Evolutionary conservation across 2,888 invertebrate genomes (phyloP), one percentile per base, ranked within the genome.

Genomic region (Dynastes grantii): DNA sequence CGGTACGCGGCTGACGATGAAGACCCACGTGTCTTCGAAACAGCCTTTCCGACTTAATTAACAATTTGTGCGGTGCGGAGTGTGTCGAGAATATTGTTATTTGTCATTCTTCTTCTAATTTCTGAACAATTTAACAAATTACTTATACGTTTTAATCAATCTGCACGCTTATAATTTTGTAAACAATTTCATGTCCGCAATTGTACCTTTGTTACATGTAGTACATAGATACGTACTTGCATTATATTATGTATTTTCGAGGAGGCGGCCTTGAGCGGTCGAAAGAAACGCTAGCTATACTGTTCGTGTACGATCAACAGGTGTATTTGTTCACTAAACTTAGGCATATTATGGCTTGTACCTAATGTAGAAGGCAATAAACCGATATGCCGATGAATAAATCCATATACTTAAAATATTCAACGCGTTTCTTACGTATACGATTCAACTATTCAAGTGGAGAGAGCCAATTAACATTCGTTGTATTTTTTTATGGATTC

Each of bases 281-380:
- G 55, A 22, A 55, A 55, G 22, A 55, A 22, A 16, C 8, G n/a
- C 22, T 16, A 16, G 8, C 8, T 55, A 22, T n/a, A 55, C 16
- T 13, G 29, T 63, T 32, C 63, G 27, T 63, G 11, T 49, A 22
- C 22, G 67, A 29, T 37, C 67, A 67, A 67, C 67, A 67, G 67
- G 67, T 67, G 67, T 67, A 63, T 63, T 63, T 63, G 63, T 11
- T 63, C 29, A 63, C 63, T 63, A 63, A 63, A 63, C 63, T 63
- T 63, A 63, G 63, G 32, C 27, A 29, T 29, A 32, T 63, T 27
- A 55, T 55, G n/a, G 55, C 55, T 13, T 58, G 63, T 63, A 63
- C 29, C 63, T 63, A 63, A 63, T 63, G 63, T 37, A 58, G 55
- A 5, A 22, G 55, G 55, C 22, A 22, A 58, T 27, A 27, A 27